Evolutionary conservation across 2,797 vertebrate genomes (phyloP).

Genomic region (Chiroxiphia lanceolata): DNA sequence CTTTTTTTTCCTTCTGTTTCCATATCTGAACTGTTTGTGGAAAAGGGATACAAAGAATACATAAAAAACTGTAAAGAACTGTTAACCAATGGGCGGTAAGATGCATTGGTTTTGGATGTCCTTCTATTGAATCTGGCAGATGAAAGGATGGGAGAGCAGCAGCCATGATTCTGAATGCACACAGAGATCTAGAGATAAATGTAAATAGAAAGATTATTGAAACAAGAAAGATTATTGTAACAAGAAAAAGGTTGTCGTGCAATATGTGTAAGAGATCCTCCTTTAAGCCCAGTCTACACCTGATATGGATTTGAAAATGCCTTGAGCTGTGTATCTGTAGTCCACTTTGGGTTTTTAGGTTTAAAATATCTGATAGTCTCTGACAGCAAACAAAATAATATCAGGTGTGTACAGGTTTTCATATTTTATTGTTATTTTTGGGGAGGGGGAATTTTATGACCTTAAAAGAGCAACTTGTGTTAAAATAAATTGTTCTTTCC

Average conservation of each 20-base stretch:
- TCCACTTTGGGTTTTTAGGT: neutral
- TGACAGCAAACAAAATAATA: neutral
- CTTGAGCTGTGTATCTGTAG: neutral
- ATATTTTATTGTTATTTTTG: neutral
- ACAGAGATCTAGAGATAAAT: neutral
- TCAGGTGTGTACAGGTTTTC: neutral
- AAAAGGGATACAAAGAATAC: rapidly evolving
- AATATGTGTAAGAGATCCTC: neutral
- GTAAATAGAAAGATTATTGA: neutral
- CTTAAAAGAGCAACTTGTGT: neutral
- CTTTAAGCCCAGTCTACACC: neutral
- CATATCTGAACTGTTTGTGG: neutral
- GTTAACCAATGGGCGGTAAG: neutral
- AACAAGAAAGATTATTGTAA: neutral
- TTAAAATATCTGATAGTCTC: neutral
- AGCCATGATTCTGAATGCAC: neutral
- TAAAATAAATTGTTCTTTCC: neutral
- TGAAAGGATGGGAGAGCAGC: neutral
- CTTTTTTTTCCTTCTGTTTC: neutral
- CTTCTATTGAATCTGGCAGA: neutral
- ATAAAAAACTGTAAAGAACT: neutral
- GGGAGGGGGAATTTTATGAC: neutral
- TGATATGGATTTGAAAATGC: neutral
- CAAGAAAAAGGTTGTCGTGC: neutral
- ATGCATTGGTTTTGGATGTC: neutral